Evolutionary conservation across 2,113 vertebrate genomes (phyloP).

Genomic region (Tylochromis polylepis): DNA sequence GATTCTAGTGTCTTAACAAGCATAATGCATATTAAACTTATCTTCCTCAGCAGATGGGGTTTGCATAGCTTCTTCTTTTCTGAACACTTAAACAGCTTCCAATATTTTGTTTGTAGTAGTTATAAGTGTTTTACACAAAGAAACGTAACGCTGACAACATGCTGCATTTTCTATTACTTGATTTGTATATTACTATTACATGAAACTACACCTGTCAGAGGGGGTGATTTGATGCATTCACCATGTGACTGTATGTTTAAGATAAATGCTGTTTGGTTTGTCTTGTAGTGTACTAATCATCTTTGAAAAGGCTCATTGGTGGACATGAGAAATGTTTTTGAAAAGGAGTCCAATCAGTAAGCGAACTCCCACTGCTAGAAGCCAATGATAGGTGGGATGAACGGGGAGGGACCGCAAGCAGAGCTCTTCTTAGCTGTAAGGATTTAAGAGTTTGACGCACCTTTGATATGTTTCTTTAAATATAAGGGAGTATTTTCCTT

Average conservation of each 20-base stretch:
- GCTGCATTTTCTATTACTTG: neutral
- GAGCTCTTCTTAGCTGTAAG: constrained; percentile 1
- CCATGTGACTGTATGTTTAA: neutral
- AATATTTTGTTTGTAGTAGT: neutral
- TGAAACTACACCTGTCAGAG: neutral
- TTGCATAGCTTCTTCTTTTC: neutral
- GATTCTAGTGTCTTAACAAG: neutral
- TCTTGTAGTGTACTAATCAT: neutral
- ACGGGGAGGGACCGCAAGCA: neutral
- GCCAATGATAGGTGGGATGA: constrained; percentile 3
- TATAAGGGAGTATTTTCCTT: constrained; percentile 3
- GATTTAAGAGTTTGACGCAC: constrained; percentile 2
- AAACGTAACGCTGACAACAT: neutral
- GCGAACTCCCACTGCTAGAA: neutral
- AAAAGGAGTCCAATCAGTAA: constrained; percentile 14
- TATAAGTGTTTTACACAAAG: neutral
- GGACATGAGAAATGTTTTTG: constrained; percentile 2
- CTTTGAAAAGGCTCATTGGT: neutral
- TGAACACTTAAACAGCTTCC: neutral
- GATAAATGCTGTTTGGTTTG: neutral
- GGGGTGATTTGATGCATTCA: neutral
- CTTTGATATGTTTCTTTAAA: constrained; percentile 40
- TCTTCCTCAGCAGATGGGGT: neutral
- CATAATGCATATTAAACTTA: neutral
- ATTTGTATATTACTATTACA: neutral